phyloP scores from a whole-genome alignment of 1,140 invertebrate species.

The Drosophila erecta region DNA sequence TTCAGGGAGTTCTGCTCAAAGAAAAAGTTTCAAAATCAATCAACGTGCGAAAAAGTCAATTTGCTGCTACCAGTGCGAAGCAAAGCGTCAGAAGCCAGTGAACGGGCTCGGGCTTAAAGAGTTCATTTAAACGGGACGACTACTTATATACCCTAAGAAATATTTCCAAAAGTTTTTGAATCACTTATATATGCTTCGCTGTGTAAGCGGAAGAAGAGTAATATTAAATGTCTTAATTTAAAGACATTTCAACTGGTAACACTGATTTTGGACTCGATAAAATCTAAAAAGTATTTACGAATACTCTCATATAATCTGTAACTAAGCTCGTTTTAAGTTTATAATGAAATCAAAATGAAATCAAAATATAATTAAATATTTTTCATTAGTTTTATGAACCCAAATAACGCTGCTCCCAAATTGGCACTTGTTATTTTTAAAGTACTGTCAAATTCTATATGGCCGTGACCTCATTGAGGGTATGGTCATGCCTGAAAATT shows the following conservation, averaged over 20 bases:
- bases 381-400: too few species aligned
- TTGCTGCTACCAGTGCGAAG: slow-evolving; percentile 53
- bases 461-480: slow-evolving; percentile 19
- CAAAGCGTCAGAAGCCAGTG: slow-evolving; percentile 13
- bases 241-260: too few species aligned
- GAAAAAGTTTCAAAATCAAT: slow-evolving; percentile 77
- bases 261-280: neutral
- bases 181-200: too few species aligned
- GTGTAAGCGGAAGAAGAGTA: too few species aligned
- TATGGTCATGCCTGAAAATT: slow-evolving; percentile 69
- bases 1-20: slow-evolving; percentile 31
- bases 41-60: slow-evolving; percentile 81
- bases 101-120: neutral
- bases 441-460: neutral
- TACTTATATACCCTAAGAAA: neutral
- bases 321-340: too few species aligned
- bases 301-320: too few species aligned
- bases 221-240: too few species aligned
- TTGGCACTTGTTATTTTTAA: neutral
- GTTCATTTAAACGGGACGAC: neutral
- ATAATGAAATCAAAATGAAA: too few species aligned
- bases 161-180: too few species aligned
- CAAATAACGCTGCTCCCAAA: neutral
- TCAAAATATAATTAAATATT: too few species aligned
- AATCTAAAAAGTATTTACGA: neutral